Conservation (phyloP, 2,888 invertebrate genomes). For the Trachelus stipa region DNA sequence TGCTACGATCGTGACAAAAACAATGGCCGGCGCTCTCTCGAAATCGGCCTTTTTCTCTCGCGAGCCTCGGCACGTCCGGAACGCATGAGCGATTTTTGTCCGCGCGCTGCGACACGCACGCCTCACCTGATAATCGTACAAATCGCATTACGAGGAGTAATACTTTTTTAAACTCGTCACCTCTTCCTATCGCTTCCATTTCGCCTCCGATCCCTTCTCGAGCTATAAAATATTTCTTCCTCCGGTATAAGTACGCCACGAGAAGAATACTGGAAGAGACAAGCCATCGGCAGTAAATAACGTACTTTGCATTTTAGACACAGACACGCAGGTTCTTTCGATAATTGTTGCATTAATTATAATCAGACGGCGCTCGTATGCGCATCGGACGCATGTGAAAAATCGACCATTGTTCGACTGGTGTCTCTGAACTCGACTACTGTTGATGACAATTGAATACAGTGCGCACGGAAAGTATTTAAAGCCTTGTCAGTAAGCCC, state of each 20-base stretch:
- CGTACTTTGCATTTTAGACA: neutral
- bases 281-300: neutral
- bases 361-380: neutral
- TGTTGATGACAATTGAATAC: neutral
- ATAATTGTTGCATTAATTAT: neutral
- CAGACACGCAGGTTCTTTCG: neutral
- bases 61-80: neutral
- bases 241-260: too few species aligned
- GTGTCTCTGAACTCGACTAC: neutral
- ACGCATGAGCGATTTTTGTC: neutral
- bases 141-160: neutral
- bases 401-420: neutral
- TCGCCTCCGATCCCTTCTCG: neutral
- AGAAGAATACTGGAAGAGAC: neutral
- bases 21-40: neutral
- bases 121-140: neutral
- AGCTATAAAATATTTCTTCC: too few species aligned
- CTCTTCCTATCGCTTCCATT: neutral
- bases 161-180: neutral
- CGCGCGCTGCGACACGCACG: neutral
- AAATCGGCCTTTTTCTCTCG: neutral
- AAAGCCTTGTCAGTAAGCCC: neutral
- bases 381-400: neutral
- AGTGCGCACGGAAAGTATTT: neutral
- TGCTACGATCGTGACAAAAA: neutral